Evolutionary conservation across 2,888 invertebrate genomes (phyloP).

Genomic region (Orgyia antiqua): DNA sequence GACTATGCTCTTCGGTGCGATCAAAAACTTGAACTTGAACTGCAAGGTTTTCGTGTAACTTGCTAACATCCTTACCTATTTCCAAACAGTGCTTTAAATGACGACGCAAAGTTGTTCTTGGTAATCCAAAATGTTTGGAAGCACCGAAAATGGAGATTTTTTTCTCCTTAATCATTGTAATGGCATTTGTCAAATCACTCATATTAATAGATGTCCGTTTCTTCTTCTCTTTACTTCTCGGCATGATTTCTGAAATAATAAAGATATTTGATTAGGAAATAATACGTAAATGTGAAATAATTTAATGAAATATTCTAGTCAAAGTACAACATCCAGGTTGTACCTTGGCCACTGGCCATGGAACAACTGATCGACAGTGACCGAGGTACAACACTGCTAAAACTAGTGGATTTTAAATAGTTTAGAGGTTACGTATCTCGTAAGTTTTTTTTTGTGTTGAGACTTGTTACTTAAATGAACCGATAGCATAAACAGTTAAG

Average conservation of each 20-base stretch:
- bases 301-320: neutral
- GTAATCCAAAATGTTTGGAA: no score
- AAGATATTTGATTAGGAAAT: no score
- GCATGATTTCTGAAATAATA: no score
- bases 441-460: no score
- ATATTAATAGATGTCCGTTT: constrained; percentile 9
- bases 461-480: constrained; percentile 11
- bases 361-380: no score
- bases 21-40: constrained; percentile 8
- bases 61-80: constrained; percentile 13
- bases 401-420: no score
- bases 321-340: neutral
- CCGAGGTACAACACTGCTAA: no score
- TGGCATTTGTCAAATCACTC: no score
- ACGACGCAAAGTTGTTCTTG: constrained; percentile 12
- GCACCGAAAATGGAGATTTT: no score
- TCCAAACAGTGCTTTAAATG: constrained; percentile 9
- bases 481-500: constrained; percentile 12
- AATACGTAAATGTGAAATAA: constrained; percentile 2
- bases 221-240: constrained; percentile 7
- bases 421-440: no score
- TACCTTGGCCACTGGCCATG: constrained; percentile 1
- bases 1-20: constrained; percentile 3
- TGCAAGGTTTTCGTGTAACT: constrained; percentile 12
- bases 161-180: no score